Evolutionary conservation across 2,888 invertebrate genomes (phyloP).

Genomic region (Bruchidius siliquastri): DNA sequence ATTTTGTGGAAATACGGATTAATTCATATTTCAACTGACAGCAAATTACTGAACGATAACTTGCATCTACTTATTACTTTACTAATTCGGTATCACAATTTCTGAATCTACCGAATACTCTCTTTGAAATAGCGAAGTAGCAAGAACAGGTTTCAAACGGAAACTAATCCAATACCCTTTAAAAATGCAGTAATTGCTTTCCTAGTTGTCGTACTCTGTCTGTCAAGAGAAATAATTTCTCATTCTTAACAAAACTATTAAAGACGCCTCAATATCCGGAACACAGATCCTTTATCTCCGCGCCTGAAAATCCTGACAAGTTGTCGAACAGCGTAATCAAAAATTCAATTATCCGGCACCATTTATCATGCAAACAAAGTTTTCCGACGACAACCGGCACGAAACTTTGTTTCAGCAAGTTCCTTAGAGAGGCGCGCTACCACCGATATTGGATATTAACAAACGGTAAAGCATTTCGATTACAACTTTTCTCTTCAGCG

Average conservation of each 20-base stretch:
- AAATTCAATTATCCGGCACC: conserved; percentile 28
- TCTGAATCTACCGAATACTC: too few species aligned
- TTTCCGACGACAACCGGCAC: conserved; percentile 25
- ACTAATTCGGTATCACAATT: too few species aligned
- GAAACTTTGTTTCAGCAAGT: conserved; percentile 22
- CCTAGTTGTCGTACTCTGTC: neutral
- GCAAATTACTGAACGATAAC: too few species aligned
- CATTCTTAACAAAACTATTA: neutral
- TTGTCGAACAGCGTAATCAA: conserved; percentile 26
- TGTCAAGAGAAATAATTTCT: neutral
- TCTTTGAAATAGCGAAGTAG: too few species aligned
- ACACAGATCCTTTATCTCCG: neutral
- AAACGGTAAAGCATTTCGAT: conserved; percentile 22
- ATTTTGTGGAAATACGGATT: too few species aligned
- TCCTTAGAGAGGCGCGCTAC: conserved; percentile 16
- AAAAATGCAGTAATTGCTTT: neutral
- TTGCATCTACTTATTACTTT: too few species aligned
- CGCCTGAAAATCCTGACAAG: conserved; percentile 12
- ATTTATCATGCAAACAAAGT: conserved; percentile 31
- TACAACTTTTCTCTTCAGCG: conserved; percentile 17
- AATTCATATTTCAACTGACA: too few species aligned
- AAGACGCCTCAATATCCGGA: neutral
- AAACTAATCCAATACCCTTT: neutral
- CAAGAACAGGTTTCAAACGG: too few species aligned
- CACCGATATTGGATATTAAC: conserved; percentile 22